Base-by-base conservation (phyloP, 2,888 invertebrate species). In the Drosophila stalkeri region DNA sequence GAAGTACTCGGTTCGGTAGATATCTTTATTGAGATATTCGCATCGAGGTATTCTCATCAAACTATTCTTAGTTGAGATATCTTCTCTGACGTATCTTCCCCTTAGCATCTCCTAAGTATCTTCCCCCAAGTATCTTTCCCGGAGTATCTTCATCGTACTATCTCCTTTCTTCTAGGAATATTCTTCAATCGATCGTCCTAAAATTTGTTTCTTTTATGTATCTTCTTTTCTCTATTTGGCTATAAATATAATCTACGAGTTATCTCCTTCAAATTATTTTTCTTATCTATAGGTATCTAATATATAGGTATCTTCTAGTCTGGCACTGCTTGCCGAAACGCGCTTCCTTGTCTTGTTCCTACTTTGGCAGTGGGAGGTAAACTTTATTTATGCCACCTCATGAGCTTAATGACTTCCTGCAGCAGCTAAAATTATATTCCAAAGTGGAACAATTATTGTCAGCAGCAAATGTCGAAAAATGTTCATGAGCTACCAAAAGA, bases 321-420 rank as follows among this genome's bases (percentile, higher is more conserved):
- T 5, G 11, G 37, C 52, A 54, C 23, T 37, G 8, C 37, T 20
- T 9, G 0, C 5, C 20, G 3, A 1, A 14, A 0, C 12, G 2
- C 2, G 9, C 35, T 23, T 54, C 76, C 77, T 75, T 86, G 31
- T 80, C 44, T 23, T 27, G 39, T 16, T 6, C 27, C 14, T n/a
- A 16, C 56, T 64, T 72, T 52, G 52, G 33, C 27, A 23, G 41
- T 59, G 66, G 49, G 60, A 56, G 61, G 60, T 51, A 65, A 90
- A 90, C 86, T 90, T 86, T 86, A 88, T 86, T 86, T 86, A 88
- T 86, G 81, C 89, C 81, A 65, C 74, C 70, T 69, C 67, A 71
- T 72, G 75, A 86, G 90, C 86, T 90, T 86, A 90, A 86, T 90
- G 87, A 86, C 90, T 86, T 86, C 86, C 86, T 90, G 86, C 77